Evolutionary conservation across 2,797 vertebrate species (phyloP).

Genomic region (Loris lydekkerianus): DNA sequence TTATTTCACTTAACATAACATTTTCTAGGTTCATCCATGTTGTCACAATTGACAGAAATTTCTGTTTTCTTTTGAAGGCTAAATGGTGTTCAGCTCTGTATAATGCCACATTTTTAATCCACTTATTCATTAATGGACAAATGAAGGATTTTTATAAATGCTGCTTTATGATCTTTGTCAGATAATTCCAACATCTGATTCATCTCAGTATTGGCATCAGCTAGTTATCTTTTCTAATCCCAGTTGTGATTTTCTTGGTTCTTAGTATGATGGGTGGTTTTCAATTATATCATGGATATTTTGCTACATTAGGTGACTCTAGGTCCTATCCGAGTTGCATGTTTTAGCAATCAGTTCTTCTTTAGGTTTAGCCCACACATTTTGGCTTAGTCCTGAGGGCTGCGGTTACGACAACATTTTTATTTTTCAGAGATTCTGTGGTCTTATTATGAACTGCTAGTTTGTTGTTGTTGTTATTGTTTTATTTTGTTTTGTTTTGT

Average conservation of each 20-base stretch:
- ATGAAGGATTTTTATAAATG: conserved; percentile 1
- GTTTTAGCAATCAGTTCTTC: not conserved
- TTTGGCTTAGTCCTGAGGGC: not conserved
- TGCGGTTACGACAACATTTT: not conserved
- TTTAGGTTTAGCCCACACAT: not conserved
- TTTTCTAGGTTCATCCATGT: not conserved
- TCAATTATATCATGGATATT: not conserved
- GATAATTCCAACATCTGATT: not conserved
- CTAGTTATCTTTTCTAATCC: not conserved
- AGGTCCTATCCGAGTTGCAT: not conserved
- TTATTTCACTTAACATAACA: not conserved
- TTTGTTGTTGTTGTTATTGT: not conserved
- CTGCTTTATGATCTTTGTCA: not conserved
- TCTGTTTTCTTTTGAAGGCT: not conserved
- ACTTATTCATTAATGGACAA: not conserved
- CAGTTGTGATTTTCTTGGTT: not conserved
- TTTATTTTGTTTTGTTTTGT: no score
- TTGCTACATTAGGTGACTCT: not conserved
- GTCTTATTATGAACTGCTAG: not conserved
- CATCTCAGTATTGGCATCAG: not conserved
- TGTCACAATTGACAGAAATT: not conserved
- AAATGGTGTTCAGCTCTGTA: not conserved
- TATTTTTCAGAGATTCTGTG: not conserved
- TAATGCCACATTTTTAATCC: not conserved
- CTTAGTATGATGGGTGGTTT: not conserved